A percentile compares a stretch with the other conserved stretches of the same genome.
phyloP scores from a whole-genome alignment of 2,113 vertebrate species.

The Xiphophorus hellerii region DNA sequence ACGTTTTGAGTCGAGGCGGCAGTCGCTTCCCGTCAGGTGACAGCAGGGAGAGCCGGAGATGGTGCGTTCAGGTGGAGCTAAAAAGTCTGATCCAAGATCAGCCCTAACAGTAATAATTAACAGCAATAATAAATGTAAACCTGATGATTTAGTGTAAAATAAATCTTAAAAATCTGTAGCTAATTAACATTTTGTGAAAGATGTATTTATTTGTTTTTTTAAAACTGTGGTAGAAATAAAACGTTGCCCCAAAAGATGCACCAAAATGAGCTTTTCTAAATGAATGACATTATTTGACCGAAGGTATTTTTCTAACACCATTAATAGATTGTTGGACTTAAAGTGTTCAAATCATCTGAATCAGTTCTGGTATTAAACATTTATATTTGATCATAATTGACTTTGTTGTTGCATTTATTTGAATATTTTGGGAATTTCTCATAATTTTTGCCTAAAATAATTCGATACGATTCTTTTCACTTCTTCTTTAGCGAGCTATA shows the following conservation, averaged over 20 bases:
- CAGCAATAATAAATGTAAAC: too few species aligned
- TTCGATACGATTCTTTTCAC: neutral
- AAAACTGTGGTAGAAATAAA: too few species aligned
- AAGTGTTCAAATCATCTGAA: neutral
- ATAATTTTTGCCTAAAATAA: neutral
- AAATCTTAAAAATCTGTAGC: too few species aligned
- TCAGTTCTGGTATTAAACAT: neutral
- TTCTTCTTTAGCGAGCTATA: too few species aligned
- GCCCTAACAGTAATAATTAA: too few species aligned
- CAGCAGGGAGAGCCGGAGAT: neutral
- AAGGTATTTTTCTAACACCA: neutral
- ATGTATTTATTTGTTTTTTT: too few species aligned
- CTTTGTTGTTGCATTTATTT: neutral
- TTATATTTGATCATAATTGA: neutral
- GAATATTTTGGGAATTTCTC: neutral
- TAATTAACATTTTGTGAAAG: too few species aligned
- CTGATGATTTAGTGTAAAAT: too few species aligned
- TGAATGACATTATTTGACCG: neutral
- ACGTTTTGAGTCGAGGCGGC: neutral
- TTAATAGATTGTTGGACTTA: neutral
- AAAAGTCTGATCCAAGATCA: neutral
- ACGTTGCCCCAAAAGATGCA: neutral
- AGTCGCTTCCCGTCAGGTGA: constrained; percentile 18
- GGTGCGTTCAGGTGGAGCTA: constrained; percentile 29
- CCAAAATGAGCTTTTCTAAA: neutral